Evolutionary conservation across 2,113 vertebrate species (phyloP), one percentile per base, ranked within the genome.

Genomic region (Passer montanus): DNA sequence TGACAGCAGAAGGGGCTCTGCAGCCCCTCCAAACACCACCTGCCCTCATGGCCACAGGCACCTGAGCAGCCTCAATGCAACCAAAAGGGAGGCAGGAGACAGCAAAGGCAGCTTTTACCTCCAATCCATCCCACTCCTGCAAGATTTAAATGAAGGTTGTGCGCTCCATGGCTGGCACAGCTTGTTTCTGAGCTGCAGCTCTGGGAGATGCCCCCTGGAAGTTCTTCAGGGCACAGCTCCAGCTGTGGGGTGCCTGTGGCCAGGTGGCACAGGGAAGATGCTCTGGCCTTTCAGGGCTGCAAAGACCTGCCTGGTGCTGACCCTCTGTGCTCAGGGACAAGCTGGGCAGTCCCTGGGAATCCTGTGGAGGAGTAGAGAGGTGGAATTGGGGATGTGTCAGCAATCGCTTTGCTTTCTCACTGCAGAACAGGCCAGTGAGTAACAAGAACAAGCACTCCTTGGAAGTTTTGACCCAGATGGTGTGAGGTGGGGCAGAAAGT

Each of bases 41-140:
- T 49, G 22, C 6, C 63, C 22, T 62, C 18, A 7, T 18, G 44
- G 58, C 41, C 33, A 27, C 52, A 7, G 41, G 41, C 16, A 84
- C 55, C 50, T 7, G 0, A n/a, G 33, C 0, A 5, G 27, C 21
- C 27, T 17, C 59, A 35, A 7, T 7, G 44, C 14, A 27, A 3
- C 18, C 69, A 24, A 11, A 75, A 49, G 6, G 16, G 56, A 78
- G 62, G 56, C 58, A 74, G 41, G 24, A 77, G 13, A 53, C 7
- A 81, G 39, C 9, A 87, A 63, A 69, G 11, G 55, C 44, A 89
- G 22, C 0, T 83, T 86, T 52, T 58, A 33, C 20, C 62, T 86
- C 70, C 39, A 63, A 21, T 4, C 5, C 58, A 31, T 6, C 58
- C 75, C 18, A 26, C 8, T n/a, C 3, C 27, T 0, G 0, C 20